Evolutionary conservation across 2,888 invertebrate species (phyloP), one percentile per base, ranked within the genome.

Genomic region (Drosophila lacicola): DNA sequence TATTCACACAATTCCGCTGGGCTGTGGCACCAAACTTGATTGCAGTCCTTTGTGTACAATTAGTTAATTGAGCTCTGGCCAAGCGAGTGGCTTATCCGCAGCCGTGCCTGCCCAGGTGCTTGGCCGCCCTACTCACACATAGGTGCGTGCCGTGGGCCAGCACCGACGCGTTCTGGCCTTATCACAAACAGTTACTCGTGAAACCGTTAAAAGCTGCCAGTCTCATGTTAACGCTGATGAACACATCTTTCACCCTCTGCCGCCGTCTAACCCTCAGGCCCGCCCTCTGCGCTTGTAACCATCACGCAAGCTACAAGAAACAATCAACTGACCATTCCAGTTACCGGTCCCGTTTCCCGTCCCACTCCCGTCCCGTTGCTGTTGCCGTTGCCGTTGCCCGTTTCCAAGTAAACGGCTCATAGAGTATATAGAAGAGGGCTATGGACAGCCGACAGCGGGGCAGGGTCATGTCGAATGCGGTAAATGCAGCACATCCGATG

Each of bases 401-500:
- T 44, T 17, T 17, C 6, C 25, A 56, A 74, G 69, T 50, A 58
- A 69, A 74, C 70, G 70, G 64, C 75, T 58, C 55, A 60, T 46
- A 54, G 62, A 51, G 55, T n/a, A 62, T 51, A 56, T 10, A 21
- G n/a, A 10, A 11, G 17, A 33, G 42, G 42, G 33, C 42, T 45
- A 39, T 41, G 69, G 42, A 36, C 37, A 57, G 64, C 58, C 66
- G 45, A 64, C n/a, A 17, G 47, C 14, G 78, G 57, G 70, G 68
- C 64, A 68, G 57, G 60, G 62, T 61, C 71, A 74, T 78, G 82
- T 88, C 86, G 86, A 85, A 73, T 74, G 88, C 78, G 88, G 88
- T 83, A 85, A 88, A 85, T 80, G 83, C 88, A 74, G 80, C 69
- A 82, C 86, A 82, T 83, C 83, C 88, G 83, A 71, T 82, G 77